Percentiles rank a stretch among this genome's conserved stretches.
Evolutionary conservation across 92 coral and sea anemone genomes (phyloP).

Genomic region (Galaxea fascicularis): DNA sequence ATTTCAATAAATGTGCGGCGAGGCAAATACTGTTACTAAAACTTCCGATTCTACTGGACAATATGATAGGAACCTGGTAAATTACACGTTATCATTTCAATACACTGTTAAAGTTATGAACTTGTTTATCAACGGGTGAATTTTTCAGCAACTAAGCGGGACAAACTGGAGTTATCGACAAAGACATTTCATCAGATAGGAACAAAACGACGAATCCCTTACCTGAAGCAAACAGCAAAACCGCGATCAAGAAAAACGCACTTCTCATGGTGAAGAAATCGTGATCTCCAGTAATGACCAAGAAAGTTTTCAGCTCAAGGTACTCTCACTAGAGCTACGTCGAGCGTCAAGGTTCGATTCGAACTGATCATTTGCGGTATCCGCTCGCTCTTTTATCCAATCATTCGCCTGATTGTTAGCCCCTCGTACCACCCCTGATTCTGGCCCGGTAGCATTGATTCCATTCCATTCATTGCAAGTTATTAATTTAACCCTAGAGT

Average conservation of each 20-base stretch:
- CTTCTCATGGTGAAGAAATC: slow-evolving; percentile 9
- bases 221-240: slow-evolving; percentile 23
- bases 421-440: slow-evolving; percentile 33
- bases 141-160: background rate
- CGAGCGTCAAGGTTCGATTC: background rate
- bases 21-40: background rate
- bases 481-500: slow-evolving; percentile 75
- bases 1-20: background rate
- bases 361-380: background rate
- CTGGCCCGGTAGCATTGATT: slow-evolving; percentile 18
- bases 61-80: background rate
- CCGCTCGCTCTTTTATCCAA: slow-evolving; percentile 28
- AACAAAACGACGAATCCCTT: background rate
- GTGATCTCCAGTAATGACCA: too few species aligned
- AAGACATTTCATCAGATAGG: too few species aligned
- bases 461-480: slow-evolving; percentile 86
- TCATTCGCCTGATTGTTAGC: slow-evolving; percentile 8
- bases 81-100: background rate
- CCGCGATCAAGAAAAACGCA: background rate
- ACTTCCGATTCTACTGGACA: background rate
- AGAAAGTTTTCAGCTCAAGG: background rate
- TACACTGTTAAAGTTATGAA: background rate
- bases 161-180: too few species aligned
- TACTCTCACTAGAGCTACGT: background rate
- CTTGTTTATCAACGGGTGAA: background rate